A percentile compares a stretch with the other conserved stretches of the same genome.
Conservation (phyloP, 1,140 invertebrate species). For the Eurosta solidaginis region DNA sequence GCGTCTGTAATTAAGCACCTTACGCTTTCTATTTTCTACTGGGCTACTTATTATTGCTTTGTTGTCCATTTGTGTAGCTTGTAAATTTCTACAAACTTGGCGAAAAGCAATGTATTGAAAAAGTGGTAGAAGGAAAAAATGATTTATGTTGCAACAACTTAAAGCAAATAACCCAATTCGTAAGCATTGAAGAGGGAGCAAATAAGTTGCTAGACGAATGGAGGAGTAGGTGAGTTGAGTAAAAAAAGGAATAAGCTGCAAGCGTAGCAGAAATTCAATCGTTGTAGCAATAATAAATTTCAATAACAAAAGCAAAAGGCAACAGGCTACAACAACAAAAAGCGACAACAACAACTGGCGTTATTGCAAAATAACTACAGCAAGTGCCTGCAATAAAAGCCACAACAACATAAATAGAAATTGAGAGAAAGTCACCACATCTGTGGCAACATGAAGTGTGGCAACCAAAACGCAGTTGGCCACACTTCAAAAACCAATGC, state of each 20-base stretch:
- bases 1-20: too few species aligned
- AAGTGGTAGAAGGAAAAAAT: constrained; percentile 11
- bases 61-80: neutral
- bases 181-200: neutral
- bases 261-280: neutral
- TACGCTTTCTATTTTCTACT: too few species aligned
- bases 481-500: neutral
- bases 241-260: neutral
- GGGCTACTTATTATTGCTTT: neutral
- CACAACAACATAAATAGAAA: neutral
- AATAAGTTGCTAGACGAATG: too few species aligned
- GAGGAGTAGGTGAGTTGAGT: neutral
- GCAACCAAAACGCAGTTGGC: neutral
- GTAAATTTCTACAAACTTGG: neutral
- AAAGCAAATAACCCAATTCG: neutral
- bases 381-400: neutral
- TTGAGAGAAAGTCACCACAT: neutral
- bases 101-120: neutral
- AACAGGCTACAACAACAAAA: neutral
- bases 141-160: constrained; percentile 28
- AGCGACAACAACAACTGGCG: neutral
- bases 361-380: neutral
- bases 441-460: constrained; percentile 22
- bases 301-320: neutral
- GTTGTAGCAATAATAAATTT: neutral